Evolutionary conservation across 2,113 vertebrate species (phyloP), one percentile per base, ranked within the genome.

Genomic region (Prinia subflava): DNA sequence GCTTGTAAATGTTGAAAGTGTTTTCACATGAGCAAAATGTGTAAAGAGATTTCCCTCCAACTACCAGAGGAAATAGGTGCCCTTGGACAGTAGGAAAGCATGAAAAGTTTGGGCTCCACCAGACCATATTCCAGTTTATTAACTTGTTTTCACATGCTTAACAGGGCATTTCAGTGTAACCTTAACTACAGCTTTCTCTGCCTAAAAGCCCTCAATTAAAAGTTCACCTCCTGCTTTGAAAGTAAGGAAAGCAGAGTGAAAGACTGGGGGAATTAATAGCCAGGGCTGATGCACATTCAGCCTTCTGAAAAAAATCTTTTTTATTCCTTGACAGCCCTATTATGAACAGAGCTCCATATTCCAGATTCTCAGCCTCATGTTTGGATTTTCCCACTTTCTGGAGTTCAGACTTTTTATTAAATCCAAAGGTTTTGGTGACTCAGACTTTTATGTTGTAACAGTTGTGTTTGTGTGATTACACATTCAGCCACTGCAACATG

Each of bases 151-250:
- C 94, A 92, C 73, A 49, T 91, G 92, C 93, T 90, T 94, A 86
- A 56, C 90, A 28, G 87, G 83, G 73, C 60, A 5, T 90, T 94
- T 74, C 50, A 35, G 83, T 75, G 94, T 93, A 92, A 92, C 92
- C 85, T 93, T 95, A 95, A 95, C 96, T 95, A 86, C 93, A 90
- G 92, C 83, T 95, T 96, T 92, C 82, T 59, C 55, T 68, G 41
- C 37, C 25, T 87, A 68, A 93, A 93, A 94, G 93, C 88, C 88
- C 83, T 86, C 88, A 96, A 95, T 96, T 97, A 96, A 96, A 93
- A 93, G 93, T 92, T 94, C 92, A 95, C 83, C 92, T 96, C 85
- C 86, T 4, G 50, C 95, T 97, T 96, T 96, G 95, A 94, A 94
- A 82, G 1, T 68, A 52, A 90, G 93, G 92, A 83, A 93, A 90